Base-by-base conservation (phyloP, 2,888 invertebrate genomes). In the Standfussiana lucernea region DNA sequence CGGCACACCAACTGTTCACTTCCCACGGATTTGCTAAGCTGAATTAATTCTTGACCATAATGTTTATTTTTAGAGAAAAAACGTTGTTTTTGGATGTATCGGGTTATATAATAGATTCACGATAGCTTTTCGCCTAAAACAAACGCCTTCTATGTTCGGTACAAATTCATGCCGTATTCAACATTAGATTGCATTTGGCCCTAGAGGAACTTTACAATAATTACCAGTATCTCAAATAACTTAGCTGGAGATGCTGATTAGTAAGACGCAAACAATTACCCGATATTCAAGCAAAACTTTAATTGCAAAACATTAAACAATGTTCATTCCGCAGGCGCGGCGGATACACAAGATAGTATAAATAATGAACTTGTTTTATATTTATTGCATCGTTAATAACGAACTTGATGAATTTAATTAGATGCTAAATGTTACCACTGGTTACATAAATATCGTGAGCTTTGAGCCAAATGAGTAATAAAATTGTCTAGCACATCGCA, bases 361-460 rank as follows among this genome's bases (percentile, higher is more conserved):
- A 89, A 79, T 89, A 89, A 89, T 89, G 89, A 88, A 85, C 88
- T 85, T 82, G 90, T 86, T 88, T 88, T 88, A 76, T 82, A 89
- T 89, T 86, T 88, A 88, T 89, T 78, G 79, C 82, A 77, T 80
- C 83, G 85, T 89, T 86, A 84, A 88, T 89, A 89, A 86, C 82
- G 74, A 78, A 76, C 88, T 80, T 86, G 83, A 88, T 89, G 89
- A 82, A 88, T 88, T 85, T 83, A 84, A 88, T 85, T 88, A 89
- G 80, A 89, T 89, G 87, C 70, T 85, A 83, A 87, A 89, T 84
- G 79, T 86, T 88, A 83, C 87, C 77, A 76, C 77, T 82, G 75
- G 77, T 77, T 84, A 84, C 84, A 88, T 87, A 84, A 88, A 88
- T 87, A 84, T 74, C 73, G 77, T 82, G 59, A 80, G 76, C 74